Evolutionary conservation across 2,797 vertebrate genomes (phyloP).

Genomic region (Enteromius viviparus): DNA sequence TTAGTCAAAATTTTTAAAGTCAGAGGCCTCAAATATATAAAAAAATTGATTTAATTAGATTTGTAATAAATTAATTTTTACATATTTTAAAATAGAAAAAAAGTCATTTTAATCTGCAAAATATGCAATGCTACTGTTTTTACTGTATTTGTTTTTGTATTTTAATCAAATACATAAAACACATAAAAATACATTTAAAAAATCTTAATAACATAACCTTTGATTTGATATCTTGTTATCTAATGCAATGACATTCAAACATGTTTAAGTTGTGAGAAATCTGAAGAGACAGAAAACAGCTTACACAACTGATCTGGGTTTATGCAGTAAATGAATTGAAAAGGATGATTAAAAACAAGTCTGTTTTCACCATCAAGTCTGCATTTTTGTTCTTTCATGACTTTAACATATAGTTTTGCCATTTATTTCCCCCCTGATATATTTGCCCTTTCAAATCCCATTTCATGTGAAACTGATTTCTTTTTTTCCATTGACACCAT

Average conservation of each 20-base stretch:
- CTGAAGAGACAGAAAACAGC: not conserved
- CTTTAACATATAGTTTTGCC: constrained; percentile 28
- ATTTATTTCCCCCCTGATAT: constrained; percentile 36
- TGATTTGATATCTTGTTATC: not conserved
- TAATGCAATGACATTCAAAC: not conserved
- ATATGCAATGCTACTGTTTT: not conserved
- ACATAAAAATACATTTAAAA: too few species aligned
- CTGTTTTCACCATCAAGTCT: not conserved
- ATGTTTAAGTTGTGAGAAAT: not conserved
- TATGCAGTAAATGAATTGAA: not conserved
- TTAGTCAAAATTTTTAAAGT: not conserved
- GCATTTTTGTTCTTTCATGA: not conserved
- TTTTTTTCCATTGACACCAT: constrained; percentile 71
- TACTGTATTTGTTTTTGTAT: not conserved
- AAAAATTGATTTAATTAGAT: not conserved
- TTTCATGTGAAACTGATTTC: constrained; percentile 62
- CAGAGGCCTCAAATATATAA: not conserved
- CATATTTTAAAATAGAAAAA: not conserved
- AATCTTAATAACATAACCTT: too few species aligned
- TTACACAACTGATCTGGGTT: not conserved
- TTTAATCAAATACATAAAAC: not conserved
- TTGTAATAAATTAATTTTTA: not conserved
- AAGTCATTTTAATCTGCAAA: not conserved
- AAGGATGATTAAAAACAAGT: not conserved
- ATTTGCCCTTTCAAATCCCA: constrained; percentile 63